Base-by-base conservation (phyloP, 2,888 invertebrate genomes). In the Oeneis ivallda region DNA sequence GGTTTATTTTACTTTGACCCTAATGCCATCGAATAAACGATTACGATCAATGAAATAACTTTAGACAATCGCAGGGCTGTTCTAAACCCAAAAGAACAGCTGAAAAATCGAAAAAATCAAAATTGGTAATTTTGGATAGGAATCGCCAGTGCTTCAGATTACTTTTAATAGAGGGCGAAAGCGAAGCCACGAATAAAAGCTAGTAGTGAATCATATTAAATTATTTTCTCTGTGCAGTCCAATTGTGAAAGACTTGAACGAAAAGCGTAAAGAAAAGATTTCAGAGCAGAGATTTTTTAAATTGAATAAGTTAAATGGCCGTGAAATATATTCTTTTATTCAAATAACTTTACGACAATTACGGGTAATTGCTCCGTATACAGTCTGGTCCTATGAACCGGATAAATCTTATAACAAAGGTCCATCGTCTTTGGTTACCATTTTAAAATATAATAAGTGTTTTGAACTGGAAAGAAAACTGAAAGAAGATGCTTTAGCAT, bases 371-470 rank as follows among this genome's bases (percentile, higher is more conserved):
- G 15, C 37, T 34, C 15, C 53, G 53, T 53, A 8, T 53, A 15
- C 53, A 15, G 53, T 53, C 53, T 53, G 37, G 53, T 34, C 53
- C 37, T 50, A 32, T 53, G 53, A 53, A 53, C 34, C 53, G 37
- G 15, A 53, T 37, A 15, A 53, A 53, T 53, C 34, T 34, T 8
- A 15, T n/a, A 37, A 15, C 10, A 15, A 34, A 8, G 53, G 53
- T 34, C 37, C 53, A 37, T 34, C 53, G 34, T 15, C 37, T 53
- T 53, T 15, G 53, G 9, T 37, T 53, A 34, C 8, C 52, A 13
- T 34, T 34, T 52, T n/a, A 32, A 52, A 10, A 15, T 15, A n/a
- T 34, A 37, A n/a, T 34, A 37, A n/a, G 10, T 15, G 34, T 37
- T 7, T 15, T 15, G n/a, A 7, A 8, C 45, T 45, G 15, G 15